These are phyloP conservation scores for Hymenochirus boettgeri DNA, from an alignment of 2,113 vertebrate species.

Conservation along the genomic window DNA sequence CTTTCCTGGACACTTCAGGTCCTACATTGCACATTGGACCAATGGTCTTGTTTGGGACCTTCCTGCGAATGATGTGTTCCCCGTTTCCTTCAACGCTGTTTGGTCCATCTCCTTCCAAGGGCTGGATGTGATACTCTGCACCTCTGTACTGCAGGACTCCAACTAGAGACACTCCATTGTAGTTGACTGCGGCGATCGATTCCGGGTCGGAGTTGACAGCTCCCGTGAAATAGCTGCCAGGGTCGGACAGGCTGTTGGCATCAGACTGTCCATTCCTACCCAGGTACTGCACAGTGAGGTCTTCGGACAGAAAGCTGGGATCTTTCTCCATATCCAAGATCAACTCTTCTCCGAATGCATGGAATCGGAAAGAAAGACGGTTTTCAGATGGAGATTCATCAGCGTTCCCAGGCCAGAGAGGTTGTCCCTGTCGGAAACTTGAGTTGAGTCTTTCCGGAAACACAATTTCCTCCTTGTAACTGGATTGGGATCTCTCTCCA, in stretches of 20 bases:
- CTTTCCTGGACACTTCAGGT: slow-evolving; percentile 29
- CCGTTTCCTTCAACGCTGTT: slow-evolving; percentile 50
- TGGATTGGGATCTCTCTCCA: slow-evolving; percentile 29
- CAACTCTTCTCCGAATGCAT: slow-evolving; percentile 51
- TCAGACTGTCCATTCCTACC: slow-evolving; percentile 39
- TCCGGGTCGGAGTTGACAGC: slow-evolving; percentile 55
- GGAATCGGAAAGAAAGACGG: slow-evolving; percentile 47
- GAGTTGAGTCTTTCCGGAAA: slow-evolving; percentile 56
- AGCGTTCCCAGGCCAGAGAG: slow-evolving; percentile 11
- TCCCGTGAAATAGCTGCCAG: slow-evolving; percentile 55
- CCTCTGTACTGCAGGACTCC: slow-evolving; percentile 59
- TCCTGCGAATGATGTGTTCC: slow-evolving; percentile 55
- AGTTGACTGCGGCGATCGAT: slow-evolving; percentile 56
- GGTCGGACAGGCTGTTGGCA: slow-evolving; percentile 46
- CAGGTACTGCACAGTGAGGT: slow-evolving; percentile 59
- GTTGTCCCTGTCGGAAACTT: background rate
- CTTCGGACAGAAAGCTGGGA: slow-evolving; percentile 50
- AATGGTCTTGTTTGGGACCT: slow-evolving; percentile 46
- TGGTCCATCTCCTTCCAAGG: slow-evolving; percentile 48
- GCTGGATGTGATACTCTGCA: slow-evolving; percentile 57
- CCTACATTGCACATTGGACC: slow-evolving; percentile 59
- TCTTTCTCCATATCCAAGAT: slow-evolving; percentile 54
- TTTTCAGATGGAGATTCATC: slow-evolving; percentile 12
- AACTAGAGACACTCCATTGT: slow-evolving; percentile 49
- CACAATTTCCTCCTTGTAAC: slow-evolving; percentile 56